These are phyloP conservation scores for Coccyzus lansbergi DNA, from an alignment of 2,797 vertebrate genomes.

Conservation along the genomic window DNA sequence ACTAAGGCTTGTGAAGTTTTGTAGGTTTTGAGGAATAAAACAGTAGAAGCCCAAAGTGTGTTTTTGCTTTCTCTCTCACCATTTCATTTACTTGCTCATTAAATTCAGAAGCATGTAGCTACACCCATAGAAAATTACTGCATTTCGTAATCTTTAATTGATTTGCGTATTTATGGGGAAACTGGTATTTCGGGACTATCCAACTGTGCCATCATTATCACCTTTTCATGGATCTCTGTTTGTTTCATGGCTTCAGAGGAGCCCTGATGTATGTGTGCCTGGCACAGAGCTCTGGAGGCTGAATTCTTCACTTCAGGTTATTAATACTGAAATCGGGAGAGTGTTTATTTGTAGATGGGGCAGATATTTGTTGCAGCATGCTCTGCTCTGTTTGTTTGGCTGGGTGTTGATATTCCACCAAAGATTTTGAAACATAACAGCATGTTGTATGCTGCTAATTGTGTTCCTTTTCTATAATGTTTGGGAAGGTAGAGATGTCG, in stretches of 20 bases:
- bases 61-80: conserved; percentile 13
- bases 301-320: conserved; percentile 51
- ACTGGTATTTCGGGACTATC: conserved; percentile 63
- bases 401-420: conserved; percentile 46
- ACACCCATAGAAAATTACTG: conserved; percentile 68
- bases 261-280: neutral
- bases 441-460: neutral
- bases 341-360: conserved; percentile 30
- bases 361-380: conserved; percentile 31
- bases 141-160: conserved; percentile 67
- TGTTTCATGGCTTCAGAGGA: neutral
- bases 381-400: conserved; percentile 45
- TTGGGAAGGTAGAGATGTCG: neutral
- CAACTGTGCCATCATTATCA: conserved; percentile 21
- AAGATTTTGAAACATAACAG: conserved; percentile 34
- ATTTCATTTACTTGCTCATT: conserved; percentile 55
- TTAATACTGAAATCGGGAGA: neutral
- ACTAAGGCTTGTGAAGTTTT: neutral
- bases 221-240: neutral
- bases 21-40: conserved; percentile 12
- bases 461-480: neutral
- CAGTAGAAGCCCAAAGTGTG: neutral
- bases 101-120: conserved; percentile 63
- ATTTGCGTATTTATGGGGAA: conserved; percentile 64
- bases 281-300: neutral